Evolutionary conservation across 2,113 vertebrate genomes (phyloP).

Genomic region (Carollia perspicillata): DNA sequence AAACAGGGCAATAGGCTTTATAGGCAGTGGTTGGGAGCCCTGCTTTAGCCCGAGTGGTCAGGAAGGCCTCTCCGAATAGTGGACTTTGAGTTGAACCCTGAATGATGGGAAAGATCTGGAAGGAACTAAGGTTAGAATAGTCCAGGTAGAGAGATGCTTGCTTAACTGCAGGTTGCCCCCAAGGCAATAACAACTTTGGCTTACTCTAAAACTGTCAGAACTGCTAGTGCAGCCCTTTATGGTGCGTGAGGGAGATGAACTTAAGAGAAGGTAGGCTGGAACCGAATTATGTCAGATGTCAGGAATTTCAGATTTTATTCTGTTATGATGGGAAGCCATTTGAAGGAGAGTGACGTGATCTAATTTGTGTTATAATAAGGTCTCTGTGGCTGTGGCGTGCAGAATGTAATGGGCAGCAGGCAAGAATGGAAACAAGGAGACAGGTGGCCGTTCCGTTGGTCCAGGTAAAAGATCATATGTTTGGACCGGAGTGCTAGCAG

Average conservation of each 20-base stretch:
- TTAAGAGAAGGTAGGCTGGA: background rate
- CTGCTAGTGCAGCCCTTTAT: background rate
- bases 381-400: background rate
- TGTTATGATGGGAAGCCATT: background rate
- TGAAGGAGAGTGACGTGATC: background rate
- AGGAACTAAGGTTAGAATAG: background rate
- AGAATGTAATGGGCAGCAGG: background rate
- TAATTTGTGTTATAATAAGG: background rate
- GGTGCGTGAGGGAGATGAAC: background rate
- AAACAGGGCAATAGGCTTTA: background rate
- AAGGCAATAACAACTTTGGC: background rate
- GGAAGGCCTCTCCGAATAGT: background rate
- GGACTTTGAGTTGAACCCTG: background rate
- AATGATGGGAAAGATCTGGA: background rate
- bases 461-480: background rate
- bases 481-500: background rate
- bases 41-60: background rate
- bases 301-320: conserved; percentile 8
- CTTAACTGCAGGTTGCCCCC: background rate
- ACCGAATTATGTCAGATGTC: background rate
- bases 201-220: background rate
- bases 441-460: background rate
- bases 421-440: background rate
- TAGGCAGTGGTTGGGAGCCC: background rate
- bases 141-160: background rate